phyloP scores from a whole-genome alignment of 2,888 invertebrate species.

The Stenichneumon culpator region DNA sequence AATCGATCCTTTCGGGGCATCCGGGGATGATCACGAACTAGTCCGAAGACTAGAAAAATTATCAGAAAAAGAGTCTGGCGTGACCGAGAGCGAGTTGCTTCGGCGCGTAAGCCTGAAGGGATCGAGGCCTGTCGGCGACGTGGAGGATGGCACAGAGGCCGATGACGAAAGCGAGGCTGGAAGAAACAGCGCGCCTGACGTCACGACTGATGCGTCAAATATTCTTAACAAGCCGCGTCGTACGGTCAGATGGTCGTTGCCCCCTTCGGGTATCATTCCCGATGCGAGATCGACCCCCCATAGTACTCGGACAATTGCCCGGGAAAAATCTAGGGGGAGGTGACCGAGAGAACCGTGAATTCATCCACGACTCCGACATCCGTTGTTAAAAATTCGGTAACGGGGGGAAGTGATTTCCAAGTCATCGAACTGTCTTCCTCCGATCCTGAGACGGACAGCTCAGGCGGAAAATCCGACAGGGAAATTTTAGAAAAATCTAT shows the following conservation, averaged over 20 bases:
- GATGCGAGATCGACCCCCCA: background rate
- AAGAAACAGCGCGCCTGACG: background rate
- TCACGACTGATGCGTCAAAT: background rate
- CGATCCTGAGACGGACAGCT: too few relatives aligned
- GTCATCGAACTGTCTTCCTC: too few relatives aligned
- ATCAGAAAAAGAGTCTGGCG: background rate
- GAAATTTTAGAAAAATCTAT: too few relatives aligned
- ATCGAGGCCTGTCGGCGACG: background rate
- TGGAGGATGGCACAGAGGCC: too few relatives aligned
- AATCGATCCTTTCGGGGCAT: background rate
- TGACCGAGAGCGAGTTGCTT: background rate
- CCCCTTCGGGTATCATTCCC: background rate
- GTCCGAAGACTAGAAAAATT: background rate
- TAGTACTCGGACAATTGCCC: too few relatives aligned
- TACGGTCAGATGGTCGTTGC: background rate
- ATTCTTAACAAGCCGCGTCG: background rate
- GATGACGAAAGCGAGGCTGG: background rate
- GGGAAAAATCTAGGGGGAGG: too few relatives aligned
- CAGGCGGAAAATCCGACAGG: too few relatives aligned
- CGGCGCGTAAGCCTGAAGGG: background rate
- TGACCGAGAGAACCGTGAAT: too few relatives aligned
- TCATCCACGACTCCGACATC: too few relatives aligned
- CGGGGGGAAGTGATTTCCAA: too few relatives aligned
- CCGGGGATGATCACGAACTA: background rate
- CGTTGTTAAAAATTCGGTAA: too few relatives aligned